Percentiles rank a stretch among this genome's conserved stretches.
phyloP scores from a whole-genome alignment of 2,888 invertebrate genomes.

The Ditylenchus weischeri region DNA sequence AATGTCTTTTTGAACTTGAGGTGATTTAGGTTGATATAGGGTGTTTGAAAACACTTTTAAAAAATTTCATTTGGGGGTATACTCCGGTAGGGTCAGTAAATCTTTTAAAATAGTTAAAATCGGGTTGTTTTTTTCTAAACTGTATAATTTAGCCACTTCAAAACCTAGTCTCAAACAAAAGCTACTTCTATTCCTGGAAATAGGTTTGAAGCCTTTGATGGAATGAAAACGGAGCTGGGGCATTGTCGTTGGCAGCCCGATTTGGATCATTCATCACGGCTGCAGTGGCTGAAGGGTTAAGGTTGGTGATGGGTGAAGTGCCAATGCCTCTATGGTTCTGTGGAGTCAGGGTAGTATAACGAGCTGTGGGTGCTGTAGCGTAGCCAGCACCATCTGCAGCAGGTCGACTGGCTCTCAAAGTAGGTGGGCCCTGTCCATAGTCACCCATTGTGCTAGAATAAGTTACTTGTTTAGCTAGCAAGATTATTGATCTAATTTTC shows the following conservation, averaged over 20 bases:
- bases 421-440: slow-evolving; percentile 5
- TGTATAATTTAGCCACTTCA: too few relatives aligned
- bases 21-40: too few relatives aligned
- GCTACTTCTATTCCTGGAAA: background rate
- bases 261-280: slow-evolving; percentile 12
- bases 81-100: too few relatives aligned
- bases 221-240: slow-evolving; percentile 13
- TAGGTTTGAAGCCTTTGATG: slow-evolving; percentile 7
- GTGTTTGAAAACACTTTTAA: too few relatives aligned
- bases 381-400: slow-evolving; percentile 8
- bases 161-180: too few relatives aligned
- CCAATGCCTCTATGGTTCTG: too few relatives aligned
- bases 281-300: background rate
- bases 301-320: background rate
- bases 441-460: background rate
- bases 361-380: background rate
- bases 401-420: background rate
- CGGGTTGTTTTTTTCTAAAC: too few relatives aligned
- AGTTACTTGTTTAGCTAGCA: too few relatives aligned
- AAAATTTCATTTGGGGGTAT: too few relatives aligned
- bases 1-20: too few relatives aligned
- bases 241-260: slow-evolving; percentile 14
- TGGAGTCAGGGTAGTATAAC: background rate
- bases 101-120: too few relatives aligned
- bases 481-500: too few relatives aligned